Evolutionary conservation across 2,888 invertebrate species (phyloP).

Genomic region (Erebia aethiops): DNA sequence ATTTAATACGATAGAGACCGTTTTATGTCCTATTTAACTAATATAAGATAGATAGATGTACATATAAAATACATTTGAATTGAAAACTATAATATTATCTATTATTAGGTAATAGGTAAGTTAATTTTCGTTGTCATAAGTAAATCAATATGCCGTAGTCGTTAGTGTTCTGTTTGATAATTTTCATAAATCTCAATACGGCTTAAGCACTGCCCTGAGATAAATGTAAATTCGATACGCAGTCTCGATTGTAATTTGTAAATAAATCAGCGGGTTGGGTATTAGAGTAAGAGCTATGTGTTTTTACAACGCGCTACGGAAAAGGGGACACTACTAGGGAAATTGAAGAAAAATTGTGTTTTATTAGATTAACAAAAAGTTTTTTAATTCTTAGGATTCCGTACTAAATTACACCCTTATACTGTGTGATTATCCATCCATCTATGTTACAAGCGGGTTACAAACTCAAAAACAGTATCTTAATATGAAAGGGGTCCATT

Average conservation of each 20-base stretch:
- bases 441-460: no score
- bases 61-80: not conserved
- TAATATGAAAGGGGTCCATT: no score
- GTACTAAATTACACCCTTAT: no score
- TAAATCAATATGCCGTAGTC: not conserved
- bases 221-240: constrained; percentile 31
- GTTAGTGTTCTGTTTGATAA: constrained; percentile 20
- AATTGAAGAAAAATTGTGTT: not conserved
- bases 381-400: no score
- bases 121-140: not conserved
- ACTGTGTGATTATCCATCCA: no score
- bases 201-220: constrained; percentile 53
- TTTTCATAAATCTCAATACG: constrained; percentile 28
- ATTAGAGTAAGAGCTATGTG: constrained; percentile 2
- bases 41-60: constrained; percentile 9
- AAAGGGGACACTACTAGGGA: not conserved
- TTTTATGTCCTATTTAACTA: constrained; percentile 20
- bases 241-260: constrained; percentile 32
- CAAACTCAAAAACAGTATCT: no score
- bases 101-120: not conserved
- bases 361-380: no score
- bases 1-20: constrained; percentile 13
- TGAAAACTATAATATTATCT: not conserved
- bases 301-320: not conserved
- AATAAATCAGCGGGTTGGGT: constrained; percentile 30